Percentiles rank a stretch among this genome's conserved stretches.
Evolutionary conservation across 35 echinoderm and acorn worm species (phyloP).

Genomic region (Apostichopus japonicus): DNA sequence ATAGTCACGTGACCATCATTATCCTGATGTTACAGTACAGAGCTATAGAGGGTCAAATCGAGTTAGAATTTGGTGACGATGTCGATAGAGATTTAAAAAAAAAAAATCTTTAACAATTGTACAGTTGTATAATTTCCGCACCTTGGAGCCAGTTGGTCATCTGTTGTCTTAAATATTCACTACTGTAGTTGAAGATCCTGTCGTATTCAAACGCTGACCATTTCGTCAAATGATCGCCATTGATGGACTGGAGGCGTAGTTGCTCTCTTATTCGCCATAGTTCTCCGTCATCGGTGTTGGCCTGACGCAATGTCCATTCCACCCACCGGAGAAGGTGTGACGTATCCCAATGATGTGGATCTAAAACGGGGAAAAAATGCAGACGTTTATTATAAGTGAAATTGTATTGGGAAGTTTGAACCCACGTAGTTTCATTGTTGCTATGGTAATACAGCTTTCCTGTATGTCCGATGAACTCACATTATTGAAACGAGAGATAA

Average conservation of each 20-base stretch:
- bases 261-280: constrained; percentile 6
- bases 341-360: constrained; percentile 23
- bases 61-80: too few species aligned
- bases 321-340: constrained; percentile 17
- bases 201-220: constrained; percentile 34
- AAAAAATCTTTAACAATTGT: too few species aligned
- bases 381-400: background rate
- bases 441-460: too few species aligned
- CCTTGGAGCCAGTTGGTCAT: constrained; percentile 41
- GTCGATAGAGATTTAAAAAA: too few species aligned
- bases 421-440: too few species aligned
- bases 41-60: too few species aligned
- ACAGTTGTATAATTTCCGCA: background rate
- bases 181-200: constrained; percentile 2
- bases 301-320: constrained; percentile 5
- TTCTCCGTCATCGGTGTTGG: background rate
- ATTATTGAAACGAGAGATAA: too few species aligned
- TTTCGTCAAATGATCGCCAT: constrained; percentile 18
- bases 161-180: constrained; percentile 7
- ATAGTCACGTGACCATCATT: too few species aligned
- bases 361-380: background rate
- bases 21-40: too few species aligned
- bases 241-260: constrained; percentile 20
- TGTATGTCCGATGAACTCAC: too few species aligned
- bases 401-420: background rate